Percentiles rank a stretch among this genome's conserved stretches.
Evolutionary conservation across 2,797 vertebrate species (phyloP).

Genomic region (Enoplosus armatus): DNA sequence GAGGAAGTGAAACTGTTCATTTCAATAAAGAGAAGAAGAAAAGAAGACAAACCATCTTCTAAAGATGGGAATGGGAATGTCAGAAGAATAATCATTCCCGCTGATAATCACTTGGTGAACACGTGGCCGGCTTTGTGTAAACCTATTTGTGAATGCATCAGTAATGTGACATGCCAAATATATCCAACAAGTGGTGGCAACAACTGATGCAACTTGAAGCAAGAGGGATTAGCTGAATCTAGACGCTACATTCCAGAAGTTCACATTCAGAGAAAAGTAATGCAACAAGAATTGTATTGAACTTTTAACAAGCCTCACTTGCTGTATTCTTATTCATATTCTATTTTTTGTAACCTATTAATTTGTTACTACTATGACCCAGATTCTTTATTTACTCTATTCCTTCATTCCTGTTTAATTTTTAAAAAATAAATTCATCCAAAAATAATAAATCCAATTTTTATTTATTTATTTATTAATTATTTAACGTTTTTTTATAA

Average conservation of each 20-base stretch:
- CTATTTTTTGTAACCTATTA: background rate
- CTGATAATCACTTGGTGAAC: conserved; percentile 13
- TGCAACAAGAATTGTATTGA: background rate
- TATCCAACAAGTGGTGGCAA: conserved; percentile 47
- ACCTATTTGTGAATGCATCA: conserved; percentile 46
- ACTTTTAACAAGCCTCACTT: background rate
- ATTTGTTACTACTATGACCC: background rate
- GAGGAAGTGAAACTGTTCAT: background rate
- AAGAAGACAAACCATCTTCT: background rate
- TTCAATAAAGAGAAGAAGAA: background rate
- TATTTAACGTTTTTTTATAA: no score
- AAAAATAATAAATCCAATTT: no score
- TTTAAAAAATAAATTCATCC: no score
- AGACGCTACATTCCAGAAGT: no score
- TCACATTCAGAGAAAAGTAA: no score
- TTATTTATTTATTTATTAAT: no score
- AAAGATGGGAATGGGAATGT: background rate
- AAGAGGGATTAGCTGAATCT: conserved; percentile 49
- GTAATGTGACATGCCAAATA: conserved; percentile 48
- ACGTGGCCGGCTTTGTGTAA: conserved; percentile 40
- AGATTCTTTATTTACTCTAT: no score
- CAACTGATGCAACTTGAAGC: conserved; percentile 64
- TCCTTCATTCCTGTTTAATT: background rate
- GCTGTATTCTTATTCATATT: background rate
- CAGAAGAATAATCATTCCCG: conserved; percentile 3